These are phyloP conservation scores for Eumacrocentrus americanus DNA, from an alignment of 2,888 invertebrate genomes.

Conservation along the genomic window DNA sequence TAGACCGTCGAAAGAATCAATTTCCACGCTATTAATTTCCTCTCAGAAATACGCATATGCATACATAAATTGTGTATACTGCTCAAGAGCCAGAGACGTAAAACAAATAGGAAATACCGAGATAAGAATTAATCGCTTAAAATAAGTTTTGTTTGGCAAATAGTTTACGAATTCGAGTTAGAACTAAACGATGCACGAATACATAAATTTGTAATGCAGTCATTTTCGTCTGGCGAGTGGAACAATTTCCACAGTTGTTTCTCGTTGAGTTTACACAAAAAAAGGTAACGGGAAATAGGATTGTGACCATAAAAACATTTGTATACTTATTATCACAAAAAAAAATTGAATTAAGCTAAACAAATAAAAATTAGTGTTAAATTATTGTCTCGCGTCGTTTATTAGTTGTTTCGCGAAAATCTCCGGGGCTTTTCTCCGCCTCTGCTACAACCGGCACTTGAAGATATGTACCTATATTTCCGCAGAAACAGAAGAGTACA, in stretches of 20 bases:
- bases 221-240: not conserved
- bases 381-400: too few species aligned
- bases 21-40: not conserved
- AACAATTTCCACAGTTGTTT: not conserved
- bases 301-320: not conserved
- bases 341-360: too few species aligned
- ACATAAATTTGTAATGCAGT: not conserved
- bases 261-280: not conserved
- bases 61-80: not conserved
- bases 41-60: not conserved
- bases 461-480: not conserved
- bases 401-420: too few species aligned
- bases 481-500: not conserved
- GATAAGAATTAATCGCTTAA: too few species aligned
- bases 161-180: not conserved
- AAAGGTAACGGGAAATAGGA: not conserved
- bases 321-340: too few species aligned
- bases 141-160: too few species aligned
- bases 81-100: too few species aligned
- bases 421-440: too few species aligned
- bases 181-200: not conserved
- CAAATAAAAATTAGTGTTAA: too few species aligned
- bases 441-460: too few species aligned
- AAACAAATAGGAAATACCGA: too few species aligned
- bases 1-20: too few species aligned